These are phyloP conservation scores for Stratiomys singularior DNA, from an alignment of 2,888 invertebrate genomes.

Conservation along the genomic window DNA sequence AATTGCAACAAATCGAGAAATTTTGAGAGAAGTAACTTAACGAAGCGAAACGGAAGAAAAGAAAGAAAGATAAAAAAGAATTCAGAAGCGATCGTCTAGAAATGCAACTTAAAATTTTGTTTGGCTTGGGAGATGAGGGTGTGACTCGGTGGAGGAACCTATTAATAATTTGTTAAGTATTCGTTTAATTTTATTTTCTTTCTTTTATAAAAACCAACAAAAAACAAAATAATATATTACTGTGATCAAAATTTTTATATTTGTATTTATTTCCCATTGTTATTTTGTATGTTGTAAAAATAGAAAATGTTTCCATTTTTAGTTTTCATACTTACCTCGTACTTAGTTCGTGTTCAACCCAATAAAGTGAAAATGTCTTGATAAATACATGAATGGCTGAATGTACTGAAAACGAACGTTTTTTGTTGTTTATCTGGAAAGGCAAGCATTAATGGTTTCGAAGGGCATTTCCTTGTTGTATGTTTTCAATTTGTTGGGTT, in stretches of 20 bases:
- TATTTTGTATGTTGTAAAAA: conserved; percentile 32
- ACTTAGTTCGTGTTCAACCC: conserved; percentile 24
- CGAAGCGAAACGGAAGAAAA: background rate
- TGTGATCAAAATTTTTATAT: conserved; percentile 46
- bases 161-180: conserved; percentile 42
- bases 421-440: background rate
- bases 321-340: background rate
- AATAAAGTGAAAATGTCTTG: conserved; percentile 32
- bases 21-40: background rate
- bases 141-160: conserved; percentile 44
- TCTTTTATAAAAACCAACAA: conserved; percentile 33
- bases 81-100: background rate
- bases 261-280: conserved; percentile 40
- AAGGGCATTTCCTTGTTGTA: background rate
- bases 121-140: conserved; percentile 46
- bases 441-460: background rate
- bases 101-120: conserved; percentile 10
- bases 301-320: conserved; percentile 17
- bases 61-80: conserved; percentile 24
- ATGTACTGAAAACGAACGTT: no score
- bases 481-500: conserved; percentile 39
- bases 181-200: conserved; percentile 32
- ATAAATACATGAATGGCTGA: conserved; percentile 1
- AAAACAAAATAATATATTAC: conserved; percentile 42
- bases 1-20: conserved; percentile 27